A percentile compares a stretch with the other conserved stretches of the same genome.
phyloP scores from a whole-genome alignment of 2,797 vertebrate genomes.

The Oophaga sylvatica region DNA sequence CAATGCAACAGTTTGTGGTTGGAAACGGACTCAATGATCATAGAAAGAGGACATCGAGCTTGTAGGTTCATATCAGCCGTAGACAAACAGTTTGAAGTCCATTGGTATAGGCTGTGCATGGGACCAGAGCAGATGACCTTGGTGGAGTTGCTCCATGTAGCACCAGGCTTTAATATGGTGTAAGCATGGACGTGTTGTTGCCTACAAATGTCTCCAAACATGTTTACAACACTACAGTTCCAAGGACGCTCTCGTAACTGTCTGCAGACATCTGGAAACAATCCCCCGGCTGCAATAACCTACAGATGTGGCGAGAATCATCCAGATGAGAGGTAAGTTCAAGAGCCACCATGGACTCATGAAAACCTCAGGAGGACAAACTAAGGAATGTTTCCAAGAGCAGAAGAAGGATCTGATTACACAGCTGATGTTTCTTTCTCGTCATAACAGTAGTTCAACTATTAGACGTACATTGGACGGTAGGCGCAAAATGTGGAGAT shows the following conservation, averaged over 20 bases:
- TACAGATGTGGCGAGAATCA: not conserved
- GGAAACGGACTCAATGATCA: too few relatives aligned
- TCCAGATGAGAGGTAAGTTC: not conserved
- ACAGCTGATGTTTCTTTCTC: too few relatives aligned
- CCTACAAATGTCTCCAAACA: not conserved
- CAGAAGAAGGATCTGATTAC: not conserved
- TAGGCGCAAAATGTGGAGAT: too few relatives aligned
- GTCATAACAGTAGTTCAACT: too few relatives aligned
- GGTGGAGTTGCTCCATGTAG: too few relatives aligned
- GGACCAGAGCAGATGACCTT: not conserved
- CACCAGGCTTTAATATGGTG: too few relatives aligned
- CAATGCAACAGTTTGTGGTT: too few relatives aligned
- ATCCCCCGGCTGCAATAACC: not conserved
- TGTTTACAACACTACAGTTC: not conserved
- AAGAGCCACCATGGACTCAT: not conserved
- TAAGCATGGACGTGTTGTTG: not conserved
- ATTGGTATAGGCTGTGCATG: too few relatives aligned
- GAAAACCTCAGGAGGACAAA: not conserved
- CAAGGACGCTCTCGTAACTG: not conserved
- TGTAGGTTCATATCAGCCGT: too few relatives aligned
- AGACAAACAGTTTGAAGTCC: too few relatives aligned
- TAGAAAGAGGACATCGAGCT: too few relatives aligned
- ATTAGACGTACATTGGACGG: too few relatives aligned
- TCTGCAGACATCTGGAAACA: not conserved
- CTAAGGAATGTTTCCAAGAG: not conserved